Conservation (phyloP, 2,888 invertebrate genomes). For the Iselma pallidipennis region DNA sequence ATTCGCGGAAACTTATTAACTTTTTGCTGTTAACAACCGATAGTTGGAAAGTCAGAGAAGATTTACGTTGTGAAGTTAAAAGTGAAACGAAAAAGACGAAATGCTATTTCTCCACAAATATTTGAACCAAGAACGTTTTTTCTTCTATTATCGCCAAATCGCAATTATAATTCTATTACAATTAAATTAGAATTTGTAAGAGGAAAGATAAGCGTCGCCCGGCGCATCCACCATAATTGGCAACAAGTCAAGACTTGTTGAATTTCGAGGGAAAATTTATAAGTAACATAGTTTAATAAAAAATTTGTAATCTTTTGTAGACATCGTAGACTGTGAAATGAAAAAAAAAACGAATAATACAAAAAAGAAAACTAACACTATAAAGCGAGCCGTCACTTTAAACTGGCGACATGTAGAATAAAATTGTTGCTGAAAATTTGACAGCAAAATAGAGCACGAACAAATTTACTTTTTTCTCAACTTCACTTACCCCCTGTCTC, state of each 20-base stretch:
- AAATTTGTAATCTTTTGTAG: not conserved
- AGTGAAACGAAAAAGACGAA: not conserved
- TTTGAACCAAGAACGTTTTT: not conserved
- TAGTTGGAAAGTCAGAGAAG: not conserved
- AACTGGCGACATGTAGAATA: not conserved
- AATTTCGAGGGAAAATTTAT: not conserved
- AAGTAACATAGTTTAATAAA: not conserved
- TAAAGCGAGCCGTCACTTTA: no score
- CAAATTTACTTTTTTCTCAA: not conserved
- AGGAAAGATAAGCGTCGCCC: not conserved
- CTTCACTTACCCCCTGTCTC: no score
- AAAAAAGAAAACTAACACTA: not conserved
- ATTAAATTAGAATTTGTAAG: no score
- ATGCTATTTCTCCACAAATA: not conserved
- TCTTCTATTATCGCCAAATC: not conserved
- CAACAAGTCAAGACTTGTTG: conserved; percentile 3
- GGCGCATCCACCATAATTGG: not conserved
- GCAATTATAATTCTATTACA: no score
- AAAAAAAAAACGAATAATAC: not conserved
- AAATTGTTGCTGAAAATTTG: not conserved
- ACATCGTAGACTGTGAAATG: not conserved
- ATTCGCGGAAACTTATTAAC: not conserved
- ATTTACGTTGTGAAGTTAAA: not conserved
- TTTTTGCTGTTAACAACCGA: not conserved
- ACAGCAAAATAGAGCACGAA: not conserved